These are phyloP conservation scores for Chromoteleia sp. DNA, from an alignment of 2,888 invertebrate species.

Conservation along the genomic window DNA sequence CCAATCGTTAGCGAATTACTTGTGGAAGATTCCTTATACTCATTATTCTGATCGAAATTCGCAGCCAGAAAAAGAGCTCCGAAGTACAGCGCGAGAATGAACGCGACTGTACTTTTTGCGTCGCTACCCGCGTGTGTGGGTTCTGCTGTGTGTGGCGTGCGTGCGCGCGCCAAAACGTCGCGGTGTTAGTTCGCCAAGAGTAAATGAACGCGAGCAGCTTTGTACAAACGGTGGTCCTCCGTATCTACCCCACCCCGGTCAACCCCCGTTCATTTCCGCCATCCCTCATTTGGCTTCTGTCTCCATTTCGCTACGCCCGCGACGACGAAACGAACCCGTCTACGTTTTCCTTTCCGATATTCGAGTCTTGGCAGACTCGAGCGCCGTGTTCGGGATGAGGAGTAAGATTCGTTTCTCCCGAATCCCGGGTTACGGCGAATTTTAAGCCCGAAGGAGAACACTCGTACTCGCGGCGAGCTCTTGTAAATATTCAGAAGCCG, in stretches of 20 bases:
- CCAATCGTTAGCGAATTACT: no score
- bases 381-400: slow-evolving; percentile 72
- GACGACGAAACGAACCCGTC: slow-evolving; percentile 22
- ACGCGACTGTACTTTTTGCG: slow-evolving; percentile 19
- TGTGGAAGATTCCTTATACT: no score
- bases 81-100: no score
- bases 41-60: no score
- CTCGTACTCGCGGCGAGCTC: slow-evolving; percentile 68
- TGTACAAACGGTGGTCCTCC: slow-evolving; percentile 80
- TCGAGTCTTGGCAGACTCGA: slow-evolving; percentile 56
- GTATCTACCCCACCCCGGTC: slow-evolving; percentile 74
- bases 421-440: slow-evolving; percentile 69
- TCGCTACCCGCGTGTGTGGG: slow-evolving; percentile 19
- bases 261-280: slow-evolving; percentile 45
- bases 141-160: slow-evolving; percentile 2
- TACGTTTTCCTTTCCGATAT: slow-evolving; percentile 76
- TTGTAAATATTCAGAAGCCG: slow-evolving; percentile 74
- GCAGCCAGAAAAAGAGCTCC: no score
- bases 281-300: slow-evolving; percentile 62
- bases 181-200: slow-evolving; percentile 76
- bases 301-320: slow-evolving; percentile 26
- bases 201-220: slow-evolving; percentile 79
- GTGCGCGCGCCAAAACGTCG: slow-evolving; percentile 32
- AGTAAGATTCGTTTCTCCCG: slow-evolving; percentile 75
- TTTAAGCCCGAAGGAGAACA: slow-evolving; percentile 72